Base-by-base conservation (phyloP, 2,113 vertebrate species). In the Toxostoma redivivum region DNA sequence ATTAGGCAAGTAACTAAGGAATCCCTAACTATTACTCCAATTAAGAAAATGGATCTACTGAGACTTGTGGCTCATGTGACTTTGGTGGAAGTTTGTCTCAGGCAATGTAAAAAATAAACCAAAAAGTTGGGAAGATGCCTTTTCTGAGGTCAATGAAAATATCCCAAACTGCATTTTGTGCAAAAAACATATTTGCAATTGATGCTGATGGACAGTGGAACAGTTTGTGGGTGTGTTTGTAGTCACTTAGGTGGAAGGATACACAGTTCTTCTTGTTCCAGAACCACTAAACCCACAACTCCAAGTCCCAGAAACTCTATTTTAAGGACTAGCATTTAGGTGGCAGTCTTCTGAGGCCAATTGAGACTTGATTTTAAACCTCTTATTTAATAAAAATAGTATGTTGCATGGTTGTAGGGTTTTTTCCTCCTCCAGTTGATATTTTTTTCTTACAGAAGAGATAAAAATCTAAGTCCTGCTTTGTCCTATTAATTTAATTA, bases 401-500 rank as follows among this genome's bases (percentile, higher is more conserved):
- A 72, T 13, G 2, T 33, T 80, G 23, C 8, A 13, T 66, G 45
- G 7, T 72, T 31, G 30, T 61, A 48, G 21, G 1, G 10, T 20
- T 78, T 47, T 30, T 27, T 2, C 8, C 15, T 62, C 21, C 31
- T 73, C n/a, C 61, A 81, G 12, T 5, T 54, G 40, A 31, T 86
- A 15, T 71, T 76, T 45, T 45, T 95, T 69, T 54, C 50, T 88
- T 95, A 47, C 48, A 70, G 58, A 80, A 73, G 45, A 44, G 22
- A 78, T 62, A 60, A 74, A 88, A 25, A 77, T 48, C 66, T 60
- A 90, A 79, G 44, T 71, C 90, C 76, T 80, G n/a, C 67, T 84
- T 95, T 95, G 35, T 90, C 44, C 28, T 88, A 61, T 90, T 95
- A 95, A 93, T 95, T 90, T 83, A 93, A 95, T 97, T 93, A 95